These are phyloP conservation scores for Forbesichthys papilliferus DNA, from an alignment of 2,113 vertebrate species.

Conservation along the genomic window DNA sequence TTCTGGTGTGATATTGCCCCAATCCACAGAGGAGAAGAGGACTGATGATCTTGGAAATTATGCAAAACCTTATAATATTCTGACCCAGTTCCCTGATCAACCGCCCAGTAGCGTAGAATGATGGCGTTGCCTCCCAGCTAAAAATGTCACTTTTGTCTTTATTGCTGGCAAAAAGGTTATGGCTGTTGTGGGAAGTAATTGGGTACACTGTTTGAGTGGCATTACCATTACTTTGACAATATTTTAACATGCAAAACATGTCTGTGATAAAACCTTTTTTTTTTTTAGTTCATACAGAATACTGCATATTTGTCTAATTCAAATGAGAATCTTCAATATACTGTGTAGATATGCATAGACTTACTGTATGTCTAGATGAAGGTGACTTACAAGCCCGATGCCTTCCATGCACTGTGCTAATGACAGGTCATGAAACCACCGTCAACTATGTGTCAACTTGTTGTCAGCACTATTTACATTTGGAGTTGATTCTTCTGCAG, in stretches of 20 bases:
- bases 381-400: constrained; percentile 1
- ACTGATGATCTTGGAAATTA: constrained; percentile 15
- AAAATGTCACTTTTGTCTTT: no score
- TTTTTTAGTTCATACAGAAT: no score
- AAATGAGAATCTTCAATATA: no score
- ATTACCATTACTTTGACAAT: no score
- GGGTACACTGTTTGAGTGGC: no score
- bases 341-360: not conserved
- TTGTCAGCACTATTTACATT: constrained; percentile 34
- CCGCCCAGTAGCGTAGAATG: not conserved
- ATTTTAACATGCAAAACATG: no score
- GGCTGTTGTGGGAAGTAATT: no score
- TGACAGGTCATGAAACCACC: constrained; percentile 36
- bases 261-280: no score
- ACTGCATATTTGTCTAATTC: no score
- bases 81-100: not conserved
- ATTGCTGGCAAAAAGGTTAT: no score
- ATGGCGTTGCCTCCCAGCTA: no score
- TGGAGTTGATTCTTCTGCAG: constrained; percentile 32
- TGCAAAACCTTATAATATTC: constrained; percentile 5
- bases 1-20: constrained; percentile 33
- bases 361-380: not conserved
- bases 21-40: constrained; percentile 12
- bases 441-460: constrained; percentile 39
- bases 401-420: constrained; percentile 36